These are phyloP conservation scores for human (Homo sapiens) DNA, from an alignment of 2,113 vertebrate genomes.

Conservation along the genomic window DNA sequence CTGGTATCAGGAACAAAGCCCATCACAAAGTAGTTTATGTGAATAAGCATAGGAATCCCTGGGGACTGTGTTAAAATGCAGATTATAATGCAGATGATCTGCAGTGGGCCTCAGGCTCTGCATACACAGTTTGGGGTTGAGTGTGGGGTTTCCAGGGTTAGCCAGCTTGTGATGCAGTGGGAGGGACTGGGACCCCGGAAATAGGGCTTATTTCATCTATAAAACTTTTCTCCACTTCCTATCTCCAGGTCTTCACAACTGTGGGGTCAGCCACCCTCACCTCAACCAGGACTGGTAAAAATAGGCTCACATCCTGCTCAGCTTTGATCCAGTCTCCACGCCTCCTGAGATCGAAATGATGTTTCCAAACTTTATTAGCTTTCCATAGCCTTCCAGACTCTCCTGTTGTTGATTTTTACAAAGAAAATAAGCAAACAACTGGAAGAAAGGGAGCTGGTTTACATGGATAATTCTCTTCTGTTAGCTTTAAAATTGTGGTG, in stretches of 20 bases:
- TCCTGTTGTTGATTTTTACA: conserved; percentile 47
- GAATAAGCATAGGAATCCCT: neutral
- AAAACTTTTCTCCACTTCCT: neutral
- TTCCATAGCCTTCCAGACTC: neutral
- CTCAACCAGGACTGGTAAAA: neutral
- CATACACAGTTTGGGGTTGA: no score
- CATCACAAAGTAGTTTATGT: neutral
- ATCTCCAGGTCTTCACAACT: neutral
- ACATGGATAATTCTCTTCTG: neutral
- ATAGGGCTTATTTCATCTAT: neutral
- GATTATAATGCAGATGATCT: neutral
- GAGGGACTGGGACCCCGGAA: neutral
- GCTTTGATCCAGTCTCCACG: accelerated
- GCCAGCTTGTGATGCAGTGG: neutral
- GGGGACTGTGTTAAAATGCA: neutral
- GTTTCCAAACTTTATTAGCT: neutral
- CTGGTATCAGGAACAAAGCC: neutral
- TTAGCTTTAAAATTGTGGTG: conserved; percentile 30
- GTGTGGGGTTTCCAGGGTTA: neutral
- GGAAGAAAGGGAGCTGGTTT: conserved; percentile 14
- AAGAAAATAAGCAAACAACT: conserved; percentile 53
- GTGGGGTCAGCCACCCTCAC: neutral
- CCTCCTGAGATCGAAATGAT: neutral
- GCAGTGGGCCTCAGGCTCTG: neutral
- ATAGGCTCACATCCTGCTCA: accelerated